Base-by-base conservation (phyloP, 1,140 invertebrate species). In the Augochlora pura region DNA sequence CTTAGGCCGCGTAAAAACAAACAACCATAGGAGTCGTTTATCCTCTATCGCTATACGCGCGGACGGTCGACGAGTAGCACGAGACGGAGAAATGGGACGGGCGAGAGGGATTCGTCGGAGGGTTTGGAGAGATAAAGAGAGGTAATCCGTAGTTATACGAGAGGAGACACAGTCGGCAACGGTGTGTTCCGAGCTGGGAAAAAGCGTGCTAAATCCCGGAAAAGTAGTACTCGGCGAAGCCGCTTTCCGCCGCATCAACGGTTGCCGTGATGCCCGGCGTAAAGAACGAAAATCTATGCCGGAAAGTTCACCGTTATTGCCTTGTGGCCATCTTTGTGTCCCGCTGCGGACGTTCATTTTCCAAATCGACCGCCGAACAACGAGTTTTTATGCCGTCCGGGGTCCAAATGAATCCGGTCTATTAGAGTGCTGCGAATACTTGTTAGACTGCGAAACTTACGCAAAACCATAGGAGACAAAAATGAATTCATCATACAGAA, bases 91-190 rank as follows among this genome's bases (percentile, higher is more conserved):
- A 25, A 39, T 21, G 60, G 62, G 46, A 63, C 1, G 21, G 21
- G 63, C 62, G 39, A 46, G 39, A 25, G 72, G 49, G 49, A 7
- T 32, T 63, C 32, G n/a, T 2, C 9, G 14, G 23, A 39, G 9
- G 59, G 57, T 25, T 0, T 2, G 42, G 18, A 42, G 46, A 63
- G 71, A 82, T 78, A 78, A 82, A 68, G 70, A 77, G 77, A 83
- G 27, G 27, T 57, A 59, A 69, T 68, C 65, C 68, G 66, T 80
- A 69, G 76, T 63, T 78, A 75, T 75, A 59, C 66, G 66, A 77
- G 12, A 74, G 2, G 42, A 32, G 57, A 79, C 72, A 67, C 46
- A 54, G 75, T 77, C 69, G 75, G 67, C 75, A 77, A 71, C 52
- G 67, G 66, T 32, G 62, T 32, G 38, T 52, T 54, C 59, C 27